Evolutionary conservation across 2,113 vertebrate species (phyloP).

Genomic region (Rafetus swinhoei): DNA sequence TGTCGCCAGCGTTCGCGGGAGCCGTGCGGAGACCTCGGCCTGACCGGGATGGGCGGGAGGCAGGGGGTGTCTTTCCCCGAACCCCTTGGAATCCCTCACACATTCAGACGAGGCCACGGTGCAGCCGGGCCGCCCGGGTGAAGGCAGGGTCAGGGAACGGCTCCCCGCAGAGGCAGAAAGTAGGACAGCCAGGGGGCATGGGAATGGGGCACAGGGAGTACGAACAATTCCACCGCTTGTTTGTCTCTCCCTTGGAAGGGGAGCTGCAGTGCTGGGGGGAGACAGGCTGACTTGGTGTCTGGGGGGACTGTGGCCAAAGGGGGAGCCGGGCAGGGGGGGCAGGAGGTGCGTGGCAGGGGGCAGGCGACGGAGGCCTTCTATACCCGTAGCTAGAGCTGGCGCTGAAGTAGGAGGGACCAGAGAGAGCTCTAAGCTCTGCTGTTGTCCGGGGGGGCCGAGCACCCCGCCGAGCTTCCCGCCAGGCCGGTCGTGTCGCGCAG

Average conservation of each 20-base stretch:
- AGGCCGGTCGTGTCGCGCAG: too few species aligned
- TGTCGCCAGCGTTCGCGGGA: conserved; percentile 24
- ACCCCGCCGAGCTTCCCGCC: too few species aligned
- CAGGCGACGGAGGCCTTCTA: neutral
- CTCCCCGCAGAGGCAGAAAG: too few species aligned
- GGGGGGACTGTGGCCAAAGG: neutral
- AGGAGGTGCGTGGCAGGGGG: neutral
- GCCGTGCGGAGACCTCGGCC: neutral
- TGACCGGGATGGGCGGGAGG: neutral
- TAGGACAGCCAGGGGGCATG: neutral
- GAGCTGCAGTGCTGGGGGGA: neutral
- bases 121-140: too few species aligned
- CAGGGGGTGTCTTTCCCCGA: too few species aligned
- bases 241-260: neutral
- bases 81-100: neutral
- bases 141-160: neutral
- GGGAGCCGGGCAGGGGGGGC: neutral
- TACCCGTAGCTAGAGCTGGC: neutral
- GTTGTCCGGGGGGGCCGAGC: too few species aligned
- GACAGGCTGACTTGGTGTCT: too few species aligned
- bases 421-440: neutral
- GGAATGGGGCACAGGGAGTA: neutral
- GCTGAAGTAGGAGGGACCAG: neutral
- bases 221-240: neutral
- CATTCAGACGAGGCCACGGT: neutral